Evolutionary conservation across 2,888 invertebrate species (phyloP).

Genomic region (Lepetodrilus schrolli): DNA sequence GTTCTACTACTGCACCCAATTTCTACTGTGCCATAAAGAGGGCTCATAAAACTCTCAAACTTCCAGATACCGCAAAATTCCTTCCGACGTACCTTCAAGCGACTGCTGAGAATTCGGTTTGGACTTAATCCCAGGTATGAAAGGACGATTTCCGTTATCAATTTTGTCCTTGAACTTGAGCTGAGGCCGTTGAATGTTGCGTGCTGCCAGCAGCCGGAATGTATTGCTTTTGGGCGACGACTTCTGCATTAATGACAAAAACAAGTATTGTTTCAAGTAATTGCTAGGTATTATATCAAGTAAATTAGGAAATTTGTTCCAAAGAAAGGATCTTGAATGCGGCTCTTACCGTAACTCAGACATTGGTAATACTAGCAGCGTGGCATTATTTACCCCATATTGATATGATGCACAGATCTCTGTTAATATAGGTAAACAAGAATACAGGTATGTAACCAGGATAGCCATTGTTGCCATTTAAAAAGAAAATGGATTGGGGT

Average conservation of each 20-base stretch:
- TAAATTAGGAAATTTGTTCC: too few relatives aligned
- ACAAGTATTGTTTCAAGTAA: background rate
- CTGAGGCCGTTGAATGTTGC: constrained; percentile 83
- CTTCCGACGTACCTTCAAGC: constrained; percentile 63
- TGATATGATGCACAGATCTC: too few relatives aligned
- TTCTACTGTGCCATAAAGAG: background rate
- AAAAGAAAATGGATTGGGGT: too few relatives aligned
- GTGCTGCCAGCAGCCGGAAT: constrained; percentile 76
- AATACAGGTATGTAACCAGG: too few relatives aligned
- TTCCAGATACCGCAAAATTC: background rate
- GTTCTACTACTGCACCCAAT: background rate
- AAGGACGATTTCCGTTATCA: constrained; percentile 86
- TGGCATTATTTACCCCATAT: too few relatives aligned
- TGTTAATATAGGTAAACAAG: too few relatives aligned
- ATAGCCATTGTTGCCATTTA: background rate
- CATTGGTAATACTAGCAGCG: too few relatives aligned
- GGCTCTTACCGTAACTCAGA: too few relatives aligned
- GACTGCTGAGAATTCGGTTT: constrained; percentile 93
- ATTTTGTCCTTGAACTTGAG: constrained; percentile 87
- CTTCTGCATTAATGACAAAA: background rate
- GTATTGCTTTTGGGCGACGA: constrained; percentile 77
- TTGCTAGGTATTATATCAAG: too few relatives aligned
- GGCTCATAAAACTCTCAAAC: background rate
- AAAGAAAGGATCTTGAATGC: too few relatives aligned
- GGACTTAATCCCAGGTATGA: constrained; percentile 87